These are phyloP conservation scores for Hermetia illucens DNA, from an alignment of 1,140 invertebrate species.

Conservation along the genomic window DNA sequence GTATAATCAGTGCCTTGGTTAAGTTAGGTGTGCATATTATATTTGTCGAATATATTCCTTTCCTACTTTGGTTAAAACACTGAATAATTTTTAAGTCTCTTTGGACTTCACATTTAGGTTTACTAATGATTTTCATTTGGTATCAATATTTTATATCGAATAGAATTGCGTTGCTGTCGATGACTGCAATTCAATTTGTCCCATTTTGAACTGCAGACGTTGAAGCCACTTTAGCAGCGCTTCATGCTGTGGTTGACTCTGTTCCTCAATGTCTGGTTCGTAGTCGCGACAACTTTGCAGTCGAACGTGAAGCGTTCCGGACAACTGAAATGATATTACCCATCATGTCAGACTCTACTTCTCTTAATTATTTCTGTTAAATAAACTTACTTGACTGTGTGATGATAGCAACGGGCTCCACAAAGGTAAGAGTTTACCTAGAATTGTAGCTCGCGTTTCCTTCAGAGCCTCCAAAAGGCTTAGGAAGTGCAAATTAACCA, in stretches of 20 bases:
- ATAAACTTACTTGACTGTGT: slow-evolving; percentile 33
- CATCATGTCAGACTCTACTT: not conserved
- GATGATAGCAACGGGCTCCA: slow-evolving; percentile 88
- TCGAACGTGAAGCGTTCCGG: slow-evolving; percentile 78
- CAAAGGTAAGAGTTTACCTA: slow-evolving; percentile 71
- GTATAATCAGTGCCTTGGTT: too few species aligned
- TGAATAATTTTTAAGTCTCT: too few species aligned
- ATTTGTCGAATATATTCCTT: too few species aligned
- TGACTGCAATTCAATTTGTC: slow-evolving; percentile 92
- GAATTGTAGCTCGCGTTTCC: slow-evolving; percentile 86
- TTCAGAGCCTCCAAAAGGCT: slow-evolving; percentile 89
- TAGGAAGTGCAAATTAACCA: slow-evolving; percentile 94
- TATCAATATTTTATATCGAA: slow-evolving; percentile 19
- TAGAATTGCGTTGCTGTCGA: slow-evolving; percentile 46
- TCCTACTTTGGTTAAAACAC: too few species aligned
- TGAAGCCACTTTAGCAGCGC: slow-evolving; percentile 74
- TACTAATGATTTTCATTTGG: too few species aligned
- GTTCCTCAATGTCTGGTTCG: slow-evolving; percentile 36
- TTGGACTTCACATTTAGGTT: not conserved
- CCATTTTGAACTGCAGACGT: slow-evolving; percentile 93
- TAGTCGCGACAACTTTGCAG: slow-evolving; percentile 77
- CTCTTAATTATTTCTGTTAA: not conserved
- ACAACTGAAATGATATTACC: slow-evolving; percentile 44
- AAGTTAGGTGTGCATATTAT: too few species aligned
- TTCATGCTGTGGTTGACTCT: slow-evolving; percentile 21